These are phyloP conservation scores for Budorcas taxicolor DNA, from an alignment of 2,113 vertebrate genomes.

Conservation along the genomic window DNA sequence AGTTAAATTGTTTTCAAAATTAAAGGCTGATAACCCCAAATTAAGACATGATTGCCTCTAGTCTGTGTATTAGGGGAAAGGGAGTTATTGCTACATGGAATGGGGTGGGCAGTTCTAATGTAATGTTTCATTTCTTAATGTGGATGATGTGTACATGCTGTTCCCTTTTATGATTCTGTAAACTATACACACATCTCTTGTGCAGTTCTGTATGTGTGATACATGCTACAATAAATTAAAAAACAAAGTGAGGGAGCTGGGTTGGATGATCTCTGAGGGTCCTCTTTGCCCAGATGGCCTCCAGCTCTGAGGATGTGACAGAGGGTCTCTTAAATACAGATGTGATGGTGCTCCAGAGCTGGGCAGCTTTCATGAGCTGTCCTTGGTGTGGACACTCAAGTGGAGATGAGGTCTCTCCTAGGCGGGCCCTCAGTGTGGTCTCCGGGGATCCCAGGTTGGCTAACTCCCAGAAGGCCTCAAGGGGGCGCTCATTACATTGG, in stretches of 20 bases:
- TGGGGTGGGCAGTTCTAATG: not conserved
- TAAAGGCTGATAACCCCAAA: not conserved
- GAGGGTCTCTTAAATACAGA: not conserved
- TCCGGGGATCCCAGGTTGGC: not conserved
- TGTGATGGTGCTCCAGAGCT: too few species aligned
- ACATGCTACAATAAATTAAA: not conserved
- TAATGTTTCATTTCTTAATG: not conserved
- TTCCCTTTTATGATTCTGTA: not conserved
- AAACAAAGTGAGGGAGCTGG: not conserved
- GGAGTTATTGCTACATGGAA: not conserved
- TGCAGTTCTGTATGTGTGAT: too few species aligned
- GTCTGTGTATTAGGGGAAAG: not conserved
- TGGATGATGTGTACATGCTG: too few species aligned
- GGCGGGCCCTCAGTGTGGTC: not conserved
- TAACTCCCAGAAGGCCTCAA: not conserved
- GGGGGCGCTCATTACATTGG: not conserved
- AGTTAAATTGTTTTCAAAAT: not conserved
- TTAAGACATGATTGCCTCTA: not conserved
- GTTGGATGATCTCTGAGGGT: not conserved
- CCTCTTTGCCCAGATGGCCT: not conserved
- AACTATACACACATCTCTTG: not conserved
- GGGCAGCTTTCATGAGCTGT: fast-evolving
- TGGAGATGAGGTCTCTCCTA: not conserved
- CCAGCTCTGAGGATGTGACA: not conserved
- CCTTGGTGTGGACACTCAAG: not conserved